phyloP scores from a whole-genome alignment of 2,888 invertebrate species.

The Hypselothyrea guttata region DNA sequence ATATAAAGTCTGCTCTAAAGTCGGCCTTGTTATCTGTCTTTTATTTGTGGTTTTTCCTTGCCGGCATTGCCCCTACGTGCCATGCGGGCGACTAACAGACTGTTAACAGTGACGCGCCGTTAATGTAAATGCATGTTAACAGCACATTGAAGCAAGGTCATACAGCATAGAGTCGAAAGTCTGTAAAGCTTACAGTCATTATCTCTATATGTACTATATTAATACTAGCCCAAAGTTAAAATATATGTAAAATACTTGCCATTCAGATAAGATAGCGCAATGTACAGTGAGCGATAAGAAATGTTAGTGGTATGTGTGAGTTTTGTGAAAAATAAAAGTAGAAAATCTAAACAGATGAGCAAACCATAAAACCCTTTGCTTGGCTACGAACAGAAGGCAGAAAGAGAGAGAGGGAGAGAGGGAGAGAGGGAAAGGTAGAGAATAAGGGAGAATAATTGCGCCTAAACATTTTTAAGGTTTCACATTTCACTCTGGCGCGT shows the following conservation, averaged over 20 bases:
- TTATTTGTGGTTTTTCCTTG: not conserved
- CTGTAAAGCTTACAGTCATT: too few species aligned
- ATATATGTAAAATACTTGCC: too few species aligned
- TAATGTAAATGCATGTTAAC: too few species aligned
- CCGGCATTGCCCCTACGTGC: not conserved
- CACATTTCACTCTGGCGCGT: conserved; percentile 45
- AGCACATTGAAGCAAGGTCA: too few species aligned
- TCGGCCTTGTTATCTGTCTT: conserved; percentile 13
- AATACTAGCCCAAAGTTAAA: too few species aligned
- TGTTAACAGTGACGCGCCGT: too few species aligned
- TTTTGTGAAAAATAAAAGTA: conserved; percentile 4
- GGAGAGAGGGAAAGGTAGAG: not conserved
- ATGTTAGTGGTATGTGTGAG: not conserved
- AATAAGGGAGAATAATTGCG: conserved; percentile 54
- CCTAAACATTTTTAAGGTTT: conserved; percentile 65
- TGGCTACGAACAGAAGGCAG: conserved; percentile 12
- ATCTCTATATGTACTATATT: too few species aligned
- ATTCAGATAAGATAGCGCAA: too few species aligned
- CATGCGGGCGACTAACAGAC: conserved; percentile 15
- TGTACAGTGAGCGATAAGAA: conserved; percentile 9
- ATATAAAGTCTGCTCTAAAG: not conserved
- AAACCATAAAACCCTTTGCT: conserved; percentile 22
- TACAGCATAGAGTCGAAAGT: too few species aligned
- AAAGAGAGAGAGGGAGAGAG: too few species aligned
- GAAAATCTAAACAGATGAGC: conserved; percentile 39